Evolutionary conservation across 2,888 invertebrate species (phyloP).

Genomic region (Eulithis prunata): DNA sequence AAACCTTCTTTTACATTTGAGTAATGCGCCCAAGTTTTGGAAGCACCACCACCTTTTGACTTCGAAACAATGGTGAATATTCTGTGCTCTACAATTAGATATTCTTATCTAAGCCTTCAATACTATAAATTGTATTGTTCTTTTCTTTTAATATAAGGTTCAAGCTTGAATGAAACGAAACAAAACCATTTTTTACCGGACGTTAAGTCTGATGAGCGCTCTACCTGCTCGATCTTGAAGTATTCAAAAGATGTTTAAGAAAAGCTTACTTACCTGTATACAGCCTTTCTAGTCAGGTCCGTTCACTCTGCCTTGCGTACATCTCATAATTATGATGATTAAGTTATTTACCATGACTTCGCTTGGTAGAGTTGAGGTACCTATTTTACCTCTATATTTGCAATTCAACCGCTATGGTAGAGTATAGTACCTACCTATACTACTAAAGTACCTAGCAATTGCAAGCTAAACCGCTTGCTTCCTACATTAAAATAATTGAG

Average conservation of each 20-base stretch:
- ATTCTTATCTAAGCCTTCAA: conserved; percentile 29
- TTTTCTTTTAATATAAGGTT: conserved; percentile 24
- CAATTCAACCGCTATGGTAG: conserved; percentile 2
- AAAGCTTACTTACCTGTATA: conserved; percentile 29
- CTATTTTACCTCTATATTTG: conserved; percentile 20
- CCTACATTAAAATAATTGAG: conserved; percentile 12
- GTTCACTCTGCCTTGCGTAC: conserved; percentile 26
- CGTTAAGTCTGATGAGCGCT: conserved; percentile 14
- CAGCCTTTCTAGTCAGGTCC: conserved; percentile 21
- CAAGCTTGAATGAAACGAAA: conserved; percentile 28
- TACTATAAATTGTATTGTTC: conserved; percentile 32
- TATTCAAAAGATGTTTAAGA: conserved; percentile 33
- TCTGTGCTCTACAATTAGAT: conserved; percentile 21
- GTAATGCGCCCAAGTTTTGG: conserved; percentile 14
- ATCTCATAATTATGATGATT: conserved; percentile 28
- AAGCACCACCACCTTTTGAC: conserved; percentile 12
- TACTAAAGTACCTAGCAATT: not conserved
- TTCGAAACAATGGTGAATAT: conserved; percentile 21
- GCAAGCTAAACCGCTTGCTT: too few species aligned
- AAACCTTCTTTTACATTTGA: conserved; percentile 4
- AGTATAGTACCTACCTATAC: not conserved
- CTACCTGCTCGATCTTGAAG: conserved; percentile 35
- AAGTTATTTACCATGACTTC: conserved; percentile 21
- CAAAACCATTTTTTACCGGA: conserved; percentile 24
- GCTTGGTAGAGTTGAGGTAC: conserved; percentile 13